Conservation (phyloP, 1,140 invertebrate genomes). For the Lysiphlebus fabarum region DNA sequence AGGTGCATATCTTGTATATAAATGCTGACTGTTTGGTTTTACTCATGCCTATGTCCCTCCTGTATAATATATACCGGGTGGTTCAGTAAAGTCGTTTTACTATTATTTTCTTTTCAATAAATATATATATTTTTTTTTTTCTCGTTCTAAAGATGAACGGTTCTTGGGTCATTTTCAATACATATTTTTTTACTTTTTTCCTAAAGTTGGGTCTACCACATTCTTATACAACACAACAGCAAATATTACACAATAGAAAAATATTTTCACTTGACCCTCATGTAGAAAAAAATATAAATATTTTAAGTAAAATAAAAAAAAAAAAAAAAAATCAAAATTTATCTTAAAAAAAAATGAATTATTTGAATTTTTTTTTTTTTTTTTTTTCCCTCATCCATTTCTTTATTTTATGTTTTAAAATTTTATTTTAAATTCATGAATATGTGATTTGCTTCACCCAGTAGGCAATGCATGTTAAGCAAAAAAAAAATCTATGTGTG, state of each 20-base stretch:
- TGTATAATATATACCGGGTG: constrained; percentile 11
- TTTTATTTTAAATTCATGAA: constrained; percentile 7
- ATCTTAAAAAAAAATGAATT: background rate
- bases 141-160: too few relatives aligned
- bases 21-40: constrained; percentile 41
- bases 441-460: constrained; percentile 32
- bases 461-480: constrained; percentile 31
- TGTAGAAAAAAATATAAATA: too few relatives aligned
- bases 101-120: too few relatives aligned
- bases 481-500: background rate
- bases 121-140: too few relatives aligned
- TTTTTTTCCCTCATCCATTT: background rate
- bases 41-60: constrained; percentile 28
- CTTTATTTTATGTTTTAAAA: background rate
- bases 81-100: constrained; percentile 24
- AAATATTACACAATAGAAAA: background rate
- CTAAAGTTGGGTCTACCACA: too few relatives aligned
- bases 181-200: too few relatives aligned
- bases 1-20: constrained; percentile 38
- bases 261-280: background rate
- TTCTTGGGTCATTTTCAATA: too few relatives aligned
- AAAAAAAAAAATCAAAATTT: background rate
- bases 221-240: too few relatives aligned
- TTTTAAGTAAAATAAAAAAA: background rate
- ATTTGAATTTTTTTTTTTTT: constrained; percentile 3